A percentile compares a stretch with the other conserved stretches of the same genome.
phyloP scores from a whole-genome alignment of 2,797 vertebrate species.

The Triplophysa yarkandensis region DNA sequence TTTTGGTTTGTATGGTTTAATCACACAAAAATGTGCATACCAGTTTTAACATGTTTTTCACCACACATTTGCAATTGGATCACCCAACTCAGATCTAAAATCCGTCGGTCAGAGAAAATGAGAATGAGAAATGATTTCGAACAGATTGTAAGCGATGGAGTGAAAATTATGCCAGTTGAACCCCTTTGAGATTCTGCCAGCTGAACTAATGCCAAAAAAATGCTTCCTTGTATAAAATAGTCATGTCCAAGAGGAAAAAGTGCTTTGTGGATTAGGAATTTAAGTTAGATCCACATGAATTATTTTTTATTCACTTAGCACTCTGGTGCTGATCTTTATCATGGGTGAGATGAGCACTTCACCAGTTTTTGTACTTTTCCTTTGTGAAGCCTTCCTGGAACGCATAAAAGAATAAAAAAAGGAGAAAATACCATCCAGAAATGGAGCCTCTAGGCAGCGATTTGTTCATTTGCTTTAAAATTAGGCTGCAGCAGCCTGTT shows the following conservation, averaged over 20 bases:
- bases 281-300: neutral
- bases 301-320: neutral
- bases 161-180: conserved; percentile 9
- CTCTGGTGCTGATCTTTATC: neutral
- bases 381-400: conserved; percentile 52
- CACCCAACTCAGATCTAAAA: neutral
- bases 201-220: neutral
- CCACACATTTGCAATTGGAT: neutral
- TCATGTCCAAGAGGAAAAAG: neutral
- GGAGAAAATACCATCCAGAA: conserved; percentile 62
- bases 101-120: neutral
- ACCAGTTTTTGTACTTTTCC: conserved; percentile 29
- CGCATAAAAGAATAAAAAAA: conserved; percentile 45
- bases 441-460: conserved; percentile 59
- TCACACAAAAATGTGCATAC: neutral
- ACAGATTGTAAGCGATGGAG: conserved; percentile 5
- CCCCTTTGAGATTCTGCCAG: neutral
- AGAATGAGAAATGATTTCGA: conserved; percentile 3
- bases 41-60: neutral
- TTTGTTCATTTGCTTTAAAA: conserved; percentile 55
- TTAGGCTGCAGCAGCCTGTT: conserved; percentile 50
- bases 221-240: neutral
- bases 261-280: neutral
- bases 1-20: neutral
- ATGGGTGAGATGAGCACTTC: neutral